Evolutionary conservation across 2,888 invertebrate species (phyloP), one percentile per base, ranked within the genome.

Genomic region (Teleogryllus oceanicus): DNA sequence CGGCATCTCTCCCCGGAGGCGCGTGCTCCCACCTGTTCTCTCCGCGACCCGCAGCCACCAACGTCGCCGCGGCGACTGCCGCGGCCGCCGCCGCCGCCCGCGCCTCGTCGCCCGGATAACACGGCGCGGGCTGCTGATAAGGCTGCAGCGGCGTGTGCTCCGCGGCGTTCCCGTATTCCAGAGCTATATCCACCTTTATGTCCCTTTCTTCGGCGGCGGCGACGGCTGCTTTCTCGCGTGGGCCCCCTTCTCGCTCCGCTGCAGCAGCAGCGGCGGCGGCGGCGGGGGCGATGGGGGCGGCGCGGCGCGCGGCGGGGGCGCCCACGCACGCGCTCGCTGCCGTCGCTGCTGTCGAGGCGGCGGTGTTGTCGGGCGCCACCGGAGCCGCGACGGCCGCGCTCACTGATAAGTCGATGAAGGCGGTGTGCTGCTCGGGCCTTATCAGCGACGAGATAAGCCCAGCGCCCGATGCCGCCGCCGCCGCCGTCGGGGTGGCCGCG

Each of bases 401-500:
- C n/a, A 62, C 62, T n/a, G 62, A 62, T 62, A 62, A 62, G 62
- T 62, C 62, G 62, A 62, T 62, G 62, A 18, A 62, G 62, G 16
- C 62, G 62, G 62, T 62, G 62, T 62, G 62, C 62, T 13, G 62
- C 62, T 62, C 62, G 16, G 13, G 13, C 62, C 13, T 62, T 62
- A 62, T 62, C 62, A 62, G 16, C 62, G 62, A n/a, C 13, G 62
- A 62, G 62, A 62, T 62, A 62, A 62, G 62, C 16, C n/a, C 62
- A 0, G 75, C 21, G 74, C 11, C 51, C 21, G 20, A 62, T 20
- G 11, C 50, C 20, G 77, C 50, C 78, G 13, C 51, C 21, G 37
- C 50, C 12, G 21, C 24, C 16, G 79, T 51, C 12, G 79, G 80
- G 37, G 21, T 78, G 74, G 13, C 37, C 21, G 20, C 74, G 49